phyloP scores from a whole-genome alignment of 2,888 invertebrate species.

The Apamea crenata region DNA sequence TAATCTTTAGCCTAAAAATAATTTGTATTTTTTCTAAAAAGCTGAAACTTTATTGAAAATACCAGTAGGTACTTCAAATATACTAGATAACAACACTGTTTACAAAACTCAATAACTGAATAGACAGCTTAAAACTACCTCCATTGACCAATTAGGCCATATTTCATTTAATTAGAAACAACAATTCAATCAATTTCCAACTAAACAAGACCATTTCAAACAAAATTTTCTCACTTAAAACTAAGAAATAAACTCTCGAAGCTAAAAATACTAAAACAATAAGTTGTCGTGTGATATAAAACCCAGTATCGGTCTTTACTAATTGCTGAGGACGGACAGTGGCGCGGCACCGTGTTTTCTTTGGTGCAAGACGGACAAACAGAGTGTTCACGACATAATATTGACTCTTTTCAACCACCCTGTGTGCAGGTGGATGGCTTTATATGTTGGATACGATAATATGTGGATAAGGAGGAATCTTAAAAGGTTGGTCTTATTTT shows the following conservation, averaged over 20 bases:
- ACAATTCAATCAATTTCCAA: slow-evolving; percentile 5
- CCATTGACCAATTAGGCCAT: neutral
- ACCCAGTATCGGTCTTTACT: slow-evolving; percentile 47
- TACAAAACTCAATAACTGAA: neutral
- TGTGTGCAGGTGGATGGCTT: slow-evolving; percentile 31
- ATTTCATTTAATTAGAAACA: slow-evolving; percentile 6
- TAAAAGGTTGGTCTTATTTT: neutral
- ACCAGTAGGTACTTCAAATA: neutral
- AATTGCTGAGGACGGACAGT: slow-evolving; percentile 62
- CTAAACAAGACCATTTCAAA: slow-evolving; percentile 6
- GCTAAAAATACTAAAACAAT: slow-evolving; percentile 15
- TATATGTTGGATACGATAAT: neutral
- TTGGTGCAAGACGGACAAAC: slow-evolving; percentile 58
- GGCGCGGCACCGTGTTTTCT: slow-evolving; percentile 52
- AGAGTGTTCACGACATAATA: slow-evolving; percentile 56
- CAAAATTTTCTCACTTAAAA: slow-evolving; percentile 21
- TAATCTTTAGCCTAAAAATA: neutral
- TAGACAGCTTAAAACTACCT: neutral
- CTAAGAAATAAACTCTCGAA: neutral
- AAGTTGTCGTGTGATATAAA: slow-evolving; percentile 58
- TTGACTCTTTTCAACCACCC: slow-evolving; percentile 51
- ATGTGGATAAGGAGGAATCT: neutral
- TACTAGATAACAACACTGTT: neutral
- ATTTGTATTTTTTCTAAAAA: neutral
- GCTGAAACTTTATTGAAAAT: neutral